These are phyloP conservation scores for Sinocyclocheilus rhinocerous DNA, from an alignment of 2,113 vertebrate genomes.

Conservation along the genomic window DNA sequence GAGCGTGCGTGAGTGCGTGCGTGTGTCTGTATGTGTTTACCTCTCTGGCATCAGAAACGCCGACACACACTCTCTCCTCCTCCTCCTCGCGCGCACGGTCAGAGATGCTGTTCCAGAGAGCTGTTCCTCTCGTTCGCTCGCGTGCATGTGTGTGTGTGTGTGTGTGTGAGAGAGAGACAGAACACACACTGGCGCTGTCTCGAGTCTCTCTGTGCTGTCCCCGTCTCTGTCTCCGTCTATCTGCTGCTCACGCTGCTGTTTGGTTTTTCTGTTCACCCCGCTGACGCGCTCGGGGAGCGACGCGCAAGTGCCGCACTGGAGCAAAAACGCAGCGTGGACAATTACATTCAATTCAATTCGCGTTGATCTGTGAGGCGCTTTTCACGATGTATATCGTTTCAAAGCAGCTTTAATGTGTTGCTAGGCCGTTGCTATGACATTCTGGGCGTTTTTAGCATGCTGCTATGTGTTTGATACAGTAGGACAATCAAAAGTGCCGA, in stretches of 20 bases:
- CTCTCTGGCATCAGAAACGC: constrained; percentile 16
- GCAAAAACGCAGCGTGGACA: constrained; percentile 20
- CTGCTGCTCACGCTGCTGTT: constrained; percentile 63
- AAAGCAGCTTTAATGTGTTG: too few relatives aligned
- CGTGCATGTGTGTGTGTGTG: background rate
- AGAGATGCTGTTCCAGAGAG: background rate
- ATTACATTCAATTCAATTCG: background rate
- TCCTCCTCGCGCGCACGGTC: constrained; percentile 17
- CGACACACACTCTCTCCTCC: constrained; percentile 13
- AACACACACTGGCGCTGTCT: constrained; percentile 19
- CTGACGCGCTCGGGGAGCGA: constrained; percentile 63
- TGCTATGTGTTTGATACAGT: too few relatives aligned
- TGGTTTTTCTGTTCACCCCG: constrained; percentile 64
- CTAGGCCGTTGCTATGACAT: too few relatives aligned
- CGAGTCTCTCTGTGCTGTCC: constrained; percentile 56
- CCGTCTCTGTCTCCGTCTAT: constrained; percentile 58
- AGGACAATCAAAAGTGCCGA: background rate
- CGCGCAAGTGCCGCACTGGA: constrained; percentile 56
- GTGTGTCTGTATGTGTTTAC: constrained; percentile 11
- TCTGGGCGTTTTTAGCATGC: too few relatives aligned
- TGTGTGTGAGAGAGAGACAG: background rate
- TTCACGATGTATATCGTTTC: background rate
- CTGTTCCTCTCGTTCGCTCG: too few relatives aligned
- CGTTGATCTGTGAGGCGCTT: background rate
- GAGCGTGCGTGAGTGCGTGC: constrained; percentile 1